Evolutionary conservation across 2,888 invertebrate genomes (phyloP).

Genomic region (Sinodicranocentrus sp.): DNA sequence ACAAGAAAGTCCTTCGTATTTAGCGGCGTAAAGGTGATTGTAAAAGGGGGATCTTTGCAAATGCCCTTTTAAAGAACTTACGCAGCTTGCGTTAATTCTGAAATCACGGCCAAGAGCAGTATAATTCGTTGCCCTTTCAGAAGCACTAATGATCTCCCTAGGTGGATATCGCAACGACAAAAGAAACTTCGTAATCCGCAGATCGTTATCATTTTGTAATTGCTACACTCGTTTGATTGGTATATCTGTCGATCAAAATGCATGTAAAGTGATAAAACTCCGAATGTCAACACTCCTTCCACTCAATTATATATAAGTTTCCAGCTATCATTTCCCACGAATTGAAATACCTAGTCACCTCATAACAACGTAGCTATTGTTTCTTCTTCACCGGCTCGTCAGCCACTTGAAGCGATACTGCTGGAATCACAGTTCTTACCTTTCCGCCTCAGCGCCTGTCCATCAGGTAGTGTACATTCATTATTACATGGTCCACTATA

Average conservation of each 20-base stretch:
- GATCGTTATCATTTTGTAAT: slow-evolving; percentile 37
- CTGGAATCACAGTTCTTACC: neutral
- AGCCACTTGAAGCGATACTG: slow-evolving; percentile 8
- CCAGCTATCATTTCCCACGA: neutral
- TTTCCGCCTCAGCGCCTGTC: too few relatives aligned
- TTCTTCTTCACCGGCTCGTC: neutral
- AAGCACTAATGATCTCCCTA: neutral
- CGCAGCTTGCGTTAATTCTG: neutral
- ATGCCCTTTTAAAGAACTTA: neutral
- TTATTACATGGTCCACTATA: too few relatives aligned
- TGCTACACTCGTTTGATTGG: slow-evolving; percentile 18
- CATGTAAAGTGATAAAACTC: neutral
- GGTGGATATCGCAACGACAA: slow-evolving; percentile 32
- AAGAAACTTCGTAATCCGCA: slow-evolving; percentile 25
- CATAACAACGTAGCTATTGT: neutral
- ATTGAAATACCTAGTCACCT: neutral
- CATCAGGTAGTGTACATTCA: too few relatives aligned
- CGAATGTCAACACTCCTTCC: neutral
- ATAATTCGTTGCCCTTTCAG: neutral
- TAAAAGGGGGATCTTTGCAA: neutral
- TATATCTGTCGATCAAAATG: slow-evolving; percentile 37
- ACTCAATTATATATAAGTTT: neutral
- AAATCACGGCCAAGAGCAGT: neutral
- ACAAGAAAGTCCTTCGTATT: too few relatives aligned
- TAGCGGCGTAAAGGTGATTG: neutral